Conservation (phyloP, 1,140 invertebrate species). For the Trachelipus rathkii region DNA sequence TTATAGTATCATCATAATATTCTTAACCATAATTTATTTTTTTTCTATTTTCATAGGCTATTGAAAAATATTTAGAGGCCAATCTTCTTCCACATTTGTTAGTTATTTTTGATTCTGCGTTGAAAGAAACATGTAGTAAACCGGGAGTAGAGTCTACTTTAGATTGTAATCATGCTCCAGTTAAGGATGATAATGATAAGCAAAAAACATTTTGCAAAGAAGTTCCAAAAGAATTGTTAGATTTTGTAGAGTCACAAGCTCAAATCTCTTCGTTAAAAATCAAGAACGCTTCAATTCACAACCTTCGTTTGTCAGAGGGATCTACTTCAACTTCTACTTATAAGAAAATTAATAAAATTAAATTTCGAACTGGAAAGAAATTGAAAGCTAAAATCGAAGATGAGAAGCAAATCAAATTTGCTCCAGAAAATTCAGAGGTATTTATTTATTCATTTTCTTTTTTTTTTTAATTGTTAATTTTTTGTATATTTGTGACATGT, state of each 20-base stretch:
- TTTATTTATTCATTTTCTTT: too few species aligned
- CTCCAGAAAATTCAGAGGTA: too few species aligned
- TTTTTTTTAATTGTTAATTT: too few species aligned
- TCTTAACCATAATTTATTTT: too few species aligned
- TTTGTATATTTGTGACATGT: too few species aligned
- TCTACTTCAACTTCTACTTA: neutral
- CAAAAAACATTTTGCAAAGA: neutral
- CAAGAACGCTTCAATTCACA: conserved; percentile 7
- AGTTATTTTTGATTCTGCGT: neutral
- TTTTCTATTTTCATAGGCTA: neutral
- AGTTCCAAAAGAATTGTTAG: neutral
- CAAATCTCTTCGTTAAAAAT: neutral
- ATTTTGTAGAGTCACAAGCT: neutral
- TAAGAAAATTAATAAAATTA: conserved; percentile 11
- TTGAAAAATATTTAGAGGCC: neutral
- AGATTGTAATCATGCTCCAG: neutral
- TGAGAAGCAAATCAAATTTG: neutral
- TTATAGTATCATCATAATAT: too few species aligned
- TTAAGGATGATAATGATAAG: neutral
- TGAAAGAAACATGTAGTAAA: neutral
- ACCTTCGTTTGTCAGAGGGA: neutral
- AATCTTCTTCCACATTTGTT: neutral
- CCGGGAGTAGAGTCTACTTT: neutral
- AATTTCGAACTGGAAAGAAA: conserved; percentile 8
- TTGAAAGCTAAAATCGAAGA: neutral